These are phyloP conservation scores for Barypeithes pellucidus DNA, from an alignment of 2,888 invertebrate genomes.

Conservation along the genomic window DNA sequence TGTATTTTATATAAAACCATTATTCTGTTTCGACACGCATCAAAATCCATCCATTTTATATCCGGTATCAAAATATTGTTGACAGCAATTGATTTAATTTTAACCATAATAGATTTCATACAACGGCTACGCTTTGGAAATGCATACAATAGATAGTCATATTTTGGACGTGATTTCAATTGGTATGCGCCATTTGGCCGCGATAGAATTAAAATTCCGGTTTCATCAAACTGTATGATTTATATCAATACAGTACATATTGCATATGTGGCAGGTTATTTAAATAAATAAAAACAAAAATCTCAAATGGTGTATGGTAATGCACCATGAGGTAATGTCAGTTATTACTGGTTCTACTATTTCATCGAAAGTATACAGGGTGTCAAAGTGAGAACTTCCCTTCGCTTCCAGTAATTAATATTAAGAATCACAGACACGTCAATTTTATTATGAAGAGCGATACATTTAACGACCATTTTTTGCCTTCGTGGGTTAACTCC, in stretches of 20 bases:
- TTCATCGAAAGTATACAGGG: too few relatives aligned
- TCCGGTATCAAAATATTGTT: conserved; percentile 4
- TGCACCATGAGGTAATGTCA: too few relatives aligned
- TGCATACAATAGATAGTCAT: not conserved
- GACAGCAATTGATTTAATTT: conserved; percentile 8
- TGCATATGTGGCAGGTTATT: not conserved
- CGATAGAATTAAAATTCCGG: not conserved
- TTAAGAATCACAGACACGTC: too few relatives aligned
- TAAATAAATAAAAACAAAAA: not conserved
- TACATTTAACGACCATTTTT: too few relatives aligned
- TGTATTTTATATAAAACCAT: not conserved
- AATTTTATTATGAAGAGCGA: too few relatives aligned
- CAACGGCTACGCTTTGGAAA: not conserved
- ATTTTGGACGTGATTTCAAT: conserved; percentile 6
- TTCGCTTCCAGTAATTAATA: too few relatives aligned
- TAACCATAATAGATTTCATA: not conserved
- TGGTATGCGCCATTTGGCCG: not conserved
- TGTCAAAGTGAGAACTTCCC: too few relatives aligned
- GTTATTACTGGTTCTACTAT: too few relatives aligned
- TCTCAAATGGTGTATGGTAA: too few relatives aligned
- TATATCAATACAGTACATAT: not conserved
- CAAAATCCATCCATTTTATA: not conserved
- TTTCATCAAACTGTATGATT: not conserved
- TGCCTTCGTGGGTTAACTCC: too few relatives aligned
- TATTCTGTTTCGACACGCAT: not conserved